Evolutionary conservation across 2,888 invertebrate genomes (phyloP).

Genomic region (Pandemis cinnamomeana): DNA sequence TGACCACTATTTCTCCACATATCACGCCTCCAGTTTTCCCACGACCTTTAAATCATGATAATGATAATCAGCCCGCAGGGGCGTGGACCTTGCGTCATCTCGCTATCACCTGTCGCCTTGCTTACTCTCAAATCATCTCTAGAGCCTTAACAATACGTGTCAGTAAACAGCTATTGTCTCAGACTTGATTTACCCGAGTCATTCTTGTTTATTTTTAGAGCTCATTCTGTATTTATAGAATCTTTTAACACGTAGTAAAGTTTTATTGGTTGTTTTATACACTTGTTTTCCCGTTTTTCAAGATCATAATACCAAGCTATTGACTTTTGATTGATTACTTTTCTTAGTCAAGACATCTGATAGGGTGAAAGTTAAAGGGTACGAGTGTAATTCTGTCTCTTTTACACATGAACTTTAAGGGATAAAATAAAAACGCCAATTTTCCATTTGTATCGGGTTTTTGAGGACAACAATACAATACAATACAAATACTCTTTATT

Average conservation of each 20-base stretch:
- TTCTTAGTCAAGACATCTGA: too few species aligned
- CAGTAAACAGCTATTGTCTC: not conserved
- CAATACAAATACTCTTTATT: too few species aligned
- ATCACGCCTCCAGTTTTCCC: conserved; percentile 6
- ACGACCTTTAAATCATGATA: conserved; percentile 13
- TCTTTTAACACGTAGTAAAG: conserved; percentile 4
- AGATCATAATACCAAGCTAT: too few species aligned
- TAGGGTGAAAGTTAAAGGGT: too few species aligned
- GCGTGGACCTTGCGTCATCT: conserved; percentile 25
- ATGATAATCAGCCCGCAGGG: conserved; percentile 4
- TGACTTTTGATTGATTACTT: too few species aligned
- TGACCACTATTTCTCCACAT: not conserved
- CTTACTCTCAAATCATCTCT: not conserved
- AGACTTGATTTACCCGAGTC: not conserved
- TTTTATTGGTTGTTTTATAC: conserved; percentile 16
- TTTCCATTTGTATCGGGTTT: too few species aligned
- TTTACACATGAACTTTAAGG: too few species aligned
- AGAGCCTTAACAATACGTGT: conserved; percentile 14
- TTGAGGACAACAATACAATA: too few species aligned
- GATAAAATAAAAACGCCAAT: too few species aligned
- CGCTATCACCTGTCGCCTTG: conserved; percentile 15
- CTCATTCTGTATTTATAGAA: conserved; percentile 23
- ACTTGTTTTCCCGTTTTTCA: conserved; percentile 4
- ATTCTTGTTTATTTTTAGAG: conserved; percentile 22
- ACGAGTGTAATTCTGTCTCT: too few species aligned